A percentile compares a stretch with the other conserved stretches of the same genome.
phyloP scores from a whole-genome alignment of 1,140 invertebrate genomes.

The Drosophila gunungcola region DNA sequence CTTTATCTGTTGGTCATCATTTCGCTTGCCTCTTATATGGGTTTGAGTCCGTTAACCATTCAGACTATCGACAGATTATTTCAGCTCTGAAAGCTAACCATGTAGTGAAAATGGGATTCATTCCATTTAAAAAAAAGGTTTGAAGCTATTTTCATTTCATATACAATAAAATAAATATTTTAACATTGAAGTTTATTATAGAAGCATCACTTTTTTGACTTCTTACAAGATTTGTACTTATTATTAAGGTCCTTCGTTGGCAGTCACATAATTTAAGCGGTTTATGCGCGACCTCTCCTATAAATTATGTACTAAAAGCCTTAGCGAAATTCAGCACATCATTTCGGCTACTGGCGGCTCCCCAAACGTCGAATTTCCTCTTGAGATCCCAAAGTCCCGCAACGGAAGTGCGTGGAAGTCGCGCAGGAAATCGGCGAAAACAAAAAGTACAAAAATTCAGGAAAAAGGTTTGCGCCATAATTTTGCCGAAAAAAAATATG shows the following conservation, averaged over 20 bases:
- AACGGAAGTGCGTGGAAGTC: slow-evolving; percentile 70
- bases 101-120: too few relatives aligned
- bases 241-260: slow-evolving; percentile 28
- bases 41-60: slow-evolving; percentile 17
- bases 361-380: slow-evolving; percentile 9
- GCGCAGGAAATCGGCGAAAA: slow-evolving; percentile 63
- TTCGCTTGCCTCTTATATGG: slow-evolving; percentile 22
- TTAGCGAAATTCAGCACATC: slow-evolving; percentile 69
- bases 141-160: too few relatives aligned
- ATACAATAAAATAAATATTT: too few relatives aligned
- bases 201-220: slow-evolving; percentile 7
- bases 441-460: slow-evolving; percentile 31
- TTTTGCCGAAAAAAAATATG: slow-evolving; percentile 54
- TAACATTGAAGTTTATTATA: background rate
- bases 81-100: background rate
- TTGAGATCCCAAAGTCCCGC: slow-evolving; percentile 15
- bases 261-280: slow-evolving; percentile 74
- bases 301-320: slow-evolving; percentile 81
- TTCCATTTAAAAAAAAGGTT: too few relatives aligned
- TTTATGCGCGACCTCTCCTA: slow-evolving; percentile 67
- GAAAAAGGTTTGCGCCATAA: slow-evolving; percentile 60
- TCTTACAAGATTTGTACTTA: slow-evolving; percentile 7
- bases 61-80: slow-evolving; percentile 24
- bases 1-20: slow-evolving; percentile 34
- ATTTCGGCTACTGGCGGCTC: slow-evolving; percentile 57